Base-by-base conservation (phyloP, 2,113 vertebrate genomes). In the Reinhardtius hippoglossoides region DNA sequence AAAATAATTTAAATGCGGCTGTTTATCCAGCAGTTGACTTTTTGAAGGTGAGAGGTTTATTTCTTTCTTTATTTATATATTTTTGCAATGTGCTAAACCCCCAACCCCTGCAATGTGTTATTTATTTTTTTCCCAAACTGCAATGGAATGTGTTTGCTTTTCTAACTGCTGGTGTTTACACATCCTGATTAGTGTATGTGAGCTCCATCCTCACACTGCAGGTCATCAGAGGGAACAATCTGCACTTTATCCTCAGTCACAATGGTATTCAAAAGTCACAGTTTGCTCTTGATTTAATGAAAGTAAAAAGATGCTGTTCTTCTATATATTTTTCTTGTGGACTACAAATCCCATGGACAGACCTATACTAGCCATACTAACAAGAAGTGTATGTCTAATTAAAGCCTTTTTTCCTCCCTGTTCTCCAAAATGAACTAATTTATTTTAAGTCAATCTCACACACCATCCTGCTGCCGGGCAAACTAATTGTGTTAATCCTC, bases 21-120 rank as follows among this genome's bases (percentile, higher is more conserved):
- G 50, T 46, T 71, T 81, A 4, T 37, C 37, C 54, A 20, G 23
- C 26, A 4, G 1, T 15, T 46, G 75, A 75, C 78, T 80, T 73
- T 82, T 78, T 64, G 24, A 80, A 86, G 59, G 70, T 56, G 16
- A 81, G 55, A 69, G 23, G 9, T 55, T 74, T 83, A 15, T 26
- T 24, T 26, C 23, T 6, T 26, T 57, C 21, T 57, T 26, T 15
- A 3, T 20, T 9, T 9, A 1, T 21, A n/a, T 54, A 8, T 23
- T 13, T 56, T 44, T 10, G 42, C 57, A 48, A 57, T 61, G 57
- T 50, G 67, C 10, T 24, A 37, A 37, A 37, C 37, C 37, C 37
- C 37, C 37, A 4, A 37, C 8, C 37, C 37, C 37, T 37, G 42
- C 42, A 46, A 46, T 46, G 42, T 15, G 14, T 15, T 46, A 14